phyloP scores from a whole-genome alignment of 2,888 invertebrate species.

The Spicauda simplicius region DNA sequence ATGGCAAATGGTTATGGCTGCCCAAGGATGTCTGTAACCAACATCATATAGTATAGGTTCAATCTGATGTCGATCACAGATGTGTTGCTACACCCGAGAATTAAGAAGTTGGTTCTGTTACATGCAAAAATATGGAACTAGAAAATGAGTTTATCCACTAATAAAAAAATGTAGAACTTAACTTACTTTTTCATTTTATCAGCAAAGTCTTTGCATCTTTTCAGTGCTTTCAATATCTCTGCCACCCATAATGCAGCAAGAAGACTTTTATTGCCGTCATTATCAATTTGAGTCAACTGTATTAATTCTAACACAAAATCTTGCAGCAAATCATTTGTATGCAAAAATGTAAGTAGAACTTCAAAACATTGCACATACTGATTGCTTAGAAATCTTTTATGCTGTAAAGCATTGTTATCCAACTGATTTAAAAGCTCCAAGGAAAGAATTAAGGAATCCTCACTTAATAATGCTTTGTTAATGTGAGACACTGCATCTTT shows the following conservation, averaged over 20 bases:
- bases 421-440: slow-evolving; percentile 61
- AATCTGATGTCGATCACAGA: too few relatives aligned
- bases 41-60: too few relatives aligned
- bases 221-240: slow-evolving; percentile 72
- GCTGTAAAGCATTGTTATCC: slow-evolving; percentile 43
- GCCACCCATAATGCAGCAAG: slow-evolving; percentile 83
- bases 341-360: slow-evolving; percentile 79
- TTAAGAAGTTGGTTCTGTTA: too few relatives aligned
- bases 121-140: too few relatives aligned
- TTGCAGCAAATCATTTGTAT: slow-evolving; percentile 77
- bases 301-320: slow-evolving; percentile 75
- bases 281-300: slow-evolving; percentile 63
- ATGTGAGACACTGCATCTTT: slow-evolving; percentile 52
- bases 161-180: too few relatives aligned
- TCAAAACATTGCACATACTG: slow-evolving; percentile 80
- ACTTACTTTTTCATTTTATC: slow-evolving; percentile 61
- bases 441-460: slow-evolving; percentile 69
- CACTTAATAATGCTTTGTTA: slow-evolving; percentile 61
- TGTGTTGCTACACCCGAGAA: too few relatives aligned
- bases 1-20: too few relatives aligned
- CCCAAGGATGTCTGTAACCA: too few relatives aligned
- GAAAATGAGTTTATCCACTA: too few relatives aligned
- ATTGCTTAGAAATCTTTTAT: slow-evolving; percentile 47
- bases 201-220: slow-evolving; percentile 66
- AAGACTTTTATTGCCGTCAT: slow-evolving; percentile 56